A percentile compares a stretch with the other conserved stretches of the same genome.
Conservation (phyloP, 2,888 invertebrate genomes). For the Diadromus collaris region DNA sequence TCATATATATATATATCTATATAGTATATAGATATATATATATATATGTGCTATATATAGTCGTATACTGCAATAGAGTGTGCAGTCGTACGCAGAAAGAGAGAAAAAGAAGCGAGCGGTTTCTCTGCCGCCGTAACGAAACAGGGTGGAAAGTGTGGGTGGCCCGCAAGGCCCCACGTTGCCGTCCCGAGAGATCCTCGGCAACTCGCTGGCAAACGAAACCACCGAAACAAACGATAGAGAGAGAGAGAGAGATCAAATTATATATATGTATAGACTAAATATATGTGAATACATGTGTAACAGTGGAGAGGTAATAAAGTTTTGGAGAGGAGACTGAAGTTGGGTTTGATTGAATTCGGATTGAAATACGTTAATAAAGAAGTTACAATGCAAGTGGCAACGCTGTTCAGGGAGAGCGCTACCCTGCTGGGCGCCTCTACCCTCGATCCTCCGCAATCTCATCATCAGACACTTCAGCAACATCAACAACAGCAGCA, state of each 20-base stretch:
- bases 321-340: not conserved
- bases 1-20: conserved; percentile 29
- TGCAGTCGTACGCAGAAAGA: not conserved
- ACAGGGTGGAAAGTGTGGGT: conserved; percentile 44
- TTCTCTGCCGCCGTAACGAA: conserved; percentile 15
- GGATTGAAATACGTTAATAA: not conserved
- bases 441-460: conserved; percentile 82
- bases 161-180: conserved; percentile 29
- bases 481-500: conserved; percentile 64
- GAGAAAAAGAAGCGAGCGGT: not conserved
- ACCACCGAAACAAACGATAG: not conserved
- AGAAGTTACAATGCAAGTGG: conserved; percentile 84
- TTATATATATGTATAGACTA: not conserved
- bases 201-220: conserved; percentile 14
- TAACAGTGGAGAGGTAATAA: not conserved
- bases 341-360: not conserved
- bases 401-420: conserved; percentile 86
- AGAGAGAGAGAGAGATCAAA: not conserved
- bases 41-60: not conserved
- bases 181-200: conserved; percentile 17
- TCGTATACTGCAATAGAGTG: not conserved
- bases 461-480: conserved; percentile 75
- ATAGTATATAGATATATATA: conserved; percentile 4
- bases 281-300: conserved; percentile 3
- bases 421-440: conserved; percentile 85